Evolutionary conservation across 2,797 vertebrate species (phyloP), one percentile per base, ranked within the genome.

Genomic region (Muraenolepis orangiensis): DNA sequence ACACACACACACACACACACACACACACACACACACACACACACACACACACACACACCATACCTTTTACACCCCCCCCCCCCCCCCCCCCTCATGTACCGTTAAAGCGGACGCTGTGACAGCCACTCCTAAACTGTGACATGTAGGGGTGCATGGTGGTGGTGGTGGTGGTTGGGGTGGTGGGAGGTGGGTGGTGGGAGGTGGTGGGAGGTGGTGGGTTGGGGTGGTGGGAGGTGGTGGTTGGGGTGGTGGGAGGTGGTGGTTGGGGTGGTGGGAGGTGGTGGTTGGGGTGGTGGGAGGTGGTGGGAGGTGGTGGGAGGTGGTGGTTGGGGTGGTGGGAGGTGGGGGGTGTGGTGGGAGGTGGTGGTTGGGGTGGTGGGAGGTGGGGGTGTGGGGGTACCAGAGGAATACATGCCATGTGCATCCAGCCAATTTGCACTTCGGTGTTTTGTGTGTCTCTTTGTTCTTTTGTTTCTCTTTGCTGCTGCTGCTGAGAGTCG

Each of bases 391-490:
- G 42, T 16, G 8, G 42, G 42, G 42, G 42, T 18, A 51, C 16
- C 42, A 4, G 20, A 3, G 16, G 42, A 51, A 20, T 18, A 51
- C 42, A 73, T 31, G 38, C 46, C 67, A 72, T 78, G 38, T 75
- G 18, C 76, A 26, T 72, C 40, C 74, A 32, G 40, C 75, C 69
- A 82, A 81, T 87, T 84, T 86, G 32, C 76, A 84, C 80, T 81
- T 83, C 78, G 79, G 64, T 61, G 36, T 32, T 66, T 51, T 40
- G 66, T 61, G 1, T 61, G 7, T 61, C 20, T 57, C 18, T 40
- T 69, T 61, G 4, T 66, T 66, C 26, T 28, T 66, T 26, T 66
- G 1, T 23, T 66, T 28, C 61, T 28, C n/a, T 28, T 14, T 26
- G 51, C n/a, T n/a, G n/a, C n/a, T n/a, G n/a, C n/a, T n/a, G 23